phyloP scores from a whole-genome alignment of 2,888 invertebrate species.

The Ypsolopha sequella region DNA sequence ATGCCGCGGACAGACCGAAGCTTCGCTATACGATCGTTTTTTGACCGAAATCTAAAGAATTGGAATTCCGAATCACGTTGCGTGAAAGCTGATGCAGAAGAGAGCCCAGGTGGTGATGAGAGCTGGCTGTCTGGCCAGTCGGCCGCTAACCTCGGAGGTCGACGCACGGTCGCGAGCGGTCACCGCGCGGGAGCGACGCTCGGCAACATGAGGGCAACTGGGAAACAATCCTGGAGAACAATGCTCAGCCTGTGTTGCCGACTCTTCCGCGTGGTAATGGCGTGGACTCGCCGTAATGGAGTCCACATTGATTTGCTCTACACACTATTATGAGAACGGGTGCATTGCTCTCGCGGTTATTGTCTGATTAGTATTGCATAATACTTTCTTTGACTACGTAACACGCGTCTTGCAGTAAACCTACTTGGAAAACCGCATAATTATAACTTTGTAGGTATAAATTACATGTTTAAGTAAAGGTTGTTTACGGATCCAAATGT shows the following conservation, averaged over 20 bases:
- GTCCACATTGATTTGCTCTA: not conserved
- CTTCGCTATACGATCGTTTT: no score
- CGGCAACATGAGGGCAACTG: slow-evolving; percentile 25
- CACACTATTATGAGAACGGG: not conserved
- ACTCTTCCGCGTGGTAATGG: slow-evolving; percentile 23
- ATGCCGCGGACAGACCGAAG: no score
- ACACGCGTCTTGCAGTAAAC: no score
- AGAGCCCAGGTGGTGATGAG: no score
- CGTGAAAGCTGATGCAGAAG: no score
- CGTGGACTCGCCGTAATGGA: not conserved
- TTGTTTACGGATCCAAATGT: no score
- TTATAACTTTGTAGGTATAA: no score
- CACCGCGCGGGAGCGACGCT: slow-evolving; percentile 31
- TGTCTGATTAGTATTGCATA: not conserved
- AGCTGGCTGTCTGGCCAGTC: slow-evolving; percentile 11
- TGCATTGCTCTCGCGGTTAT: no score
- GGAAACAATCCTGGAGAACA: slow-evolving; percentile 46
- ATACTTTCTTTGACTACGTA: not conserved
- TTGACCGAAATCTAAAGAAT: no score
- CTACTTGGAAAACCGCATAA: no score
- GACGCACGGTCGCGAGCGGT: slow-evolving; percentile 41
- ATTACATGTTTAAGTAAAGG: no score
- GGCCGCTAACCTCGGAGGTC: slow-evolving; percentile 30
- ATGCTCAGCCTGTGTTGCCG: slow-evolving; percentile 26
- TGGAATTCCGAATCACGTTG: no score